Evolutionary conservation across 2,113 vertebrate genomes (phyloP), one percentile per base, ranked within the genome.

Genomic region (Petrocephalus zakoni): DNA sequence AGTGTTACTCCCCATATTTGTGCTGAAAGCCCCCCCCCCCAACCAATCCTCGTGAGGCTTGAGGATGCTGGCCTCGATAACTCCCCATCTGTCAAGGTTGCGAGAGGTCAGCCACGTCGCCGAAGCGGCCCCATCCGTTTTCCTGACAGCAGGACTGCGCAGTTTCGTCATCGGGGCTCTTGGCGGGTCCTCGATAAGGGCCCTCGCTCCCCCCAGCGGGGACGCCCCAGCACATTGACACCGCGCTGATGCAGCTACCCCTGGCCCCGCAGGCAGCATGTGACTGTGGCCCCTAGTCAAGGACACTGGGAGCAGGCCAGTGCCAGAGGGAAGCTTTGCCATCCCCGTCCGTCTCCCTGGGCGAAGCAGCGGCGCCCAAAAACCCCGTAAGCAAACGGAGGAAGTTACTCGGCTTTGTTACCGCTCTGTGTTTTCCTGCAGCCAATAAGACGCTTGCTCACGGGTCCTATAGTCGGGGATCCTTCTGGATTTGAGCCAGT

Each of bases 11-110:
- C 78, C 11, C 88, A 72, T 21, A 25, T 9, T 29, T 42, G 42
- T n/a, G 86, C 6, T 1, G 47, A 92, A 90, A 89, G 88, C 90
- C 15, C 55, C n/a, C 87, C 52, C 8, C 53, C 53, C 53, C 29
- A 58, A 22, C 34, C 37, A 13, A 2, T 46, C 17, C 55, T 58
- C 92, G 85, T 68, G 61, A 88, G 91, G 93, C 94, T 92, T 91
- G 90, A 94, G 93, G 92, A 92, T 92, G 92, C 91, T 91, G 92
- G 83, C 84, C 90, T 89, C 89, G 90, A 90, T 92, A 92, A 92
- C 92, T 90, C 90, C 91, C 90, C 90, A 81, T 88, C 72, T 90
- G 91, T 92, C 93, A 94, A 95, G 94, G 94, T 94, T 90, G 93
- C 91, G 47, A 90, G 87, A 92, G 90, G 89, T 85, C 51, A 61